These are phyloP conservation scores for Nymphalis c-album DNA, from an alignment of 2,888 invertebrate species.

Conservation along the genomic window DNA sequence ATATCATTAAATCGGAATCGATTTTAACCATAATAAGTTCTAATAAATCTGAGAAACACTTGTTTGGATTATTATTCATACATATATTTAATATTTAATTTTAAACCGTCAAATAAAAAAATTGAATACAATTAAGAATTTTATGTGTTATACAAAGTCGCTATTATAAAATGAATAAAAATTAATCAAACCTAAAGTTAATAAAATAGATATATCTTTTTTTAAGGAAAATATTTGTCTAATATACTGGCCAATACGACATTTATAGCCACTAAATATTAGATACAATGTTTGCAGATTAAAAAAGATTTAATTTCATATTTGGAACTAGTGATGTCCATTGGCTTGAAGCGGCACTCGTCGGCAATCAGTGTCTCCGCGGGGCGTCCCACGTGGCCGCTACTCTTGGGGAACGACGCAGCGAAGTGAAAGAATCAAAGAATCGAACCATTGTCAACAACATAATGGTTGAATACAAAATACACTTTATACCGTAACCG, in stretches of 20 bases:
- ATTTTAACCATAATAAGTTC: too few species aligned
- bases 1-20: too few species aligned
- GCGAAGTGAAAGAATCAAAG: slow-evolving; percentile 60
- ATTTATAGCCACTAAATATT: slow-evolving; percentile 15
- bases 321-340: slow-evolving; percentile 53
- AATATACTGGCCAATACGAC: slow-evolving; percentile 13
- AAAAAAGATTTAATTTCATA: slow-evolving; percentile 37
- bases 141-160: too few species aligned
- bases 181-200: neutral
- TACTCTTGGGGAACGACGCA: slow-evolving; percentile 57
- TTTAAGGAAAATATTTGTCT: slow-evolving; percentile 2
- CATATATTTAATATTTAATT: too few species aligned
- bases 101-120: too few species aligned
- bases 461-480: slow-evolving; percentile 16
- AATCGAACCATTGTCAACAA: slow-evolving; percentile 46
- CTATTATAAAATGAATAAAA: neutral
- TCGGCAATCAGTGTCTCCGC: slow-evolving; percentile 69
- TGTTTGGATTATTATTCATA: too few species aligned
- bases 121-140: too few species aligned
- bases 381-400: slow-evolving; percentile 73
- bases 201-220: neutral
- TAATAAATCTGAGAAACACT: too few species aligned
- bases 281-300: slow-evolving; percentile 22
- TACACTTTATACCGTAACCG: slow-evolving; percentile 9
- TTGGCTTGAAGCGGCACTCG: slow-evolving; percentile 73